phyloP scores from a whole-genome alignment of 2,888 invertebrate species.

The Dryobotodes eremita region DNA sequence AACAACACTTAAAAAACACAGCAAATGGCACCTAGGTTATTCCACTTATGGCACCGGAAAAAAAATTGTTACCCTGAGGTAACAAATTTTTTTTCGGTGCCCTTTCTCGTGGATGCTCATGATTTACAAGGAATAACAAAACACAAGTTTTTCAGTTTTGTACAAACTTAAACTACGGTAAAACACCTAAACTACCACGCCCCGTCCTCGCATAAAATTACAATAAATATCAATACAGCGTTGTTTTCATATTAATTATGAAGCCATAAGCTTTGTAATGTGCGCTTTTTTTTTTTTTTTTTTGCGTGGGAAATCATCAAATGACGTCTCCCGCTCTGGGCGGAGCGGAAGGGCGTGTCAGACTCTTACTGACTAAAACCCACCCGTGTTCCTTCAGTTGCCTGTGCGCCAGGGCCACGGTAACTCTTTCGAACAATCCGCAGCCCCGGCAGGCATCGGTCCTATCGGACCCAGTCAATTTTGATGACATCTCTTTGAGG shows the following conservation, averaged over 20 bases:
- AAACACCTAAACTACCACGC: background rate
- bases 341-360: no score
- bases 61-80: background rate
- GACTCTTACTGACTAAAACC: no score
- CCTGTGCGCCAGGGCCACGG: no score
- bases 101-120: background rate
- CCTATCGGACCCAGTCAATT: no score
- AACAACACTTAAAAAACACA: background rate
- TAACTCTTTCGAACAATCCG: no score
- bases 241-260: constrained; percentile 62
- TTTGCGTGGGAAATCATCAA: no score
- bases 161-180: constrained; percentile 35
- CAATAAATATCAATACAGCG: constrained; percentile 55
- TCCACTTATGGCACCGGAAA: background rate
- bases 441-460: no score
- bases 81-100: no score
- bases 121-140: background rate
- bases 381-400: no score
- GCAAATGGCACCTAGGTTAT: background rate
- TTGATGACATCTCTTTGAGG: no score
- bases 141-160: background rate
- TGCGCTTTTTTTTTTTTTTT: no score
- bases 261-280: constrained; percentile 55
- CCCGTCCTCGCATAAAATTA: constrained; percentile 60
- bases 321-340: no score